These are phyloP conservation scores for Timandra comae DNA, from an alignment of 2,888 invertebrate genomes.

Conservation along the genomic window DNA sequence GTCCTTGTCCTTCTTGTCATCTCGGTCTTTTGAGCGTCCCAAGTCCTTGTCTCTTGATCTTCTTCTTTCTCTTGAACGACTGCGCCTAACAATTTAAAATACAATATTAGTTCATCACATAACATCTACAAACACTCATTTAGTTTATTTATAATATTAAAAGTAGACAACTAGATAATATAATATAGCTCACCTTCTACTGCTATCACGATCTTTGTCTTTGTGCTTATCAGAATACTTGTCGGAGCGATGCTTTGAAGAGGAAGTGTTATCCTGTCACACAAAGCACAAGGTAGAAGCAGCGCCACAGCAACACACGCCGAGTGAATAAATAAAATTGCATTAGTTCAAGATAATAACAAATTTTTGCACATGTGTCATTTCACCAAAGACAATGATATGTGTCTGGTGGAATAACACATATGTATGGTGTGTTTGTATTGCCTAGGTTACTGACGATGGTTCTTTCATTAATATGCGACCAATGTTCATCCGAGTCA, in stretches of 20 bases:
- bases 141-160: too few relatives aligned
- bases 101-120: too few relatives aligned
- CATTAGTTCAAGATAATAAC: conserved; percentile 66
- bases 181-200: conserved; percentile 45
- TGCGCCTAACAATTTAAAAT: conserved; percentile 47
- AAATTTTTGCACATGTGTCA: conserved; percentile 46
- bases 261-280: conserved; percentile 77
- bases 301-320: conserved; percentile 78
- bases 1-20: conserved; percentile 33
- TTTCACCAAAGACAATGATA: conserved; percentile 46
- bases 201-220: conserved; percentile 58
- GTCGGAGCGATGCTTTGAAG: conserved; percentile 75
- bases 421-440: conserved; percentile 47
- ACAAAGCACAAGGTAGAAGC: conserved; percentile 79
- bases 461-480: conserved; percentile 37
- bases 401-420: conserved; percentile 47
- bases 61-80: conserved; percentile 64
- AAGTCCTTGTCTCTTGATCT: conserved; percentile 79
- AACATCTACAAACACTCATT: too few relatives aligned
- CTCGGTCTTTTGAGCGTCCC: conserved; percentile 74
- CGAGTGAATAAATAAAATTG: conserved; percentile 74
- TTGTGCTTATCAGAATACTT: conserved; percentile 75
- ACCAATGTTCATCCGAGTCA: conserved; percentile 46
- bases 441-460: conserved; percentile 53
- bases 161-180: not conserved